These are phyloP conservation scores for Lasiommata megera DNA, from an alignment of 2,888 invertebrate genomes.

Conservation along the genomic window DNA sequence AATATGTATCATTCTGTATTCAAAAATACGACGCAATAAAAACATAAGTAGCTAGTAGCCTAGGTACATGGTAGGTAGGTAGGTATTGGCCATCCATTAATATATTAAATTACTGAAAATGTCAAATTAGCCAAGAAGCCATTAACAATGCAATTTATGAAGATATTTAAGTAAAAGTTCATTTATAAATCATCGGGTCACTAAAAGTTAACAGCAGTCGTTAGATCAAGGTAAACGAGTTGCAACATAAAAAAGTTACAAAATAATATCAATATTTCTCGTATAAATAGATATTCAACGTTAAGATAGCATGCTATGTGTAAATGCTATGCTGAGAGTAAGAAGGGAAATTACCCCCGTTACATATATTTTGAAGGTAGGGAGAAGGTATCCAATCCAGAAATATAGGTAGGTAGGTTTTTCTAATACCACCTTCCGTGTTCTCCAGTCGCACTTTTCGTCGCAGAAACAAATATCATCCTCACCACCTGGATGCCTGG, in stretches of 20 bases:
- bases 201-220: neutral
- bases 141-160: neutral
- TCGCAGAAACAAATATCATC: no score
- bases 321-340: no score
- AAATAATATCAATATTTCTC: neutral
- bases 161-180: neutral
- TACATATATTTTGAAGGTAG: no score
- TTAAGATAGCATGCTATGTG: neutral
- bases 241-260: neutral
- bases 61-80: no score
- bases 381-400: no score
- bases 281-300: neutral
- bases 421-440: no score
- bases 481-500: no score
- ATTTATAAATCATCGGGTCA: neutral
- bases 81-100: neutral
- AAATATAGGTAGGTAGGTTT: no score
- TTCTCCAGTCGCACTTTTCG: no score
- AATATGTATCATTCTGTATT: neutral
- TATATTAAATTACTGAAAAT: neutral
- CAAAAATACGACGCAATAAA: neutral
- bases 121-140: neutral
- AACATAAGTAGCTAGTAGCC: neutral
- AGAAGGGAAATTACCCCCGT: no score
- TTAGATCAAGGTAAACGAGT: slow-evolving; percentile 4